Conservation (phyloP, 2,113 vertebrate species). For the Sula dactylatra region DNA sequence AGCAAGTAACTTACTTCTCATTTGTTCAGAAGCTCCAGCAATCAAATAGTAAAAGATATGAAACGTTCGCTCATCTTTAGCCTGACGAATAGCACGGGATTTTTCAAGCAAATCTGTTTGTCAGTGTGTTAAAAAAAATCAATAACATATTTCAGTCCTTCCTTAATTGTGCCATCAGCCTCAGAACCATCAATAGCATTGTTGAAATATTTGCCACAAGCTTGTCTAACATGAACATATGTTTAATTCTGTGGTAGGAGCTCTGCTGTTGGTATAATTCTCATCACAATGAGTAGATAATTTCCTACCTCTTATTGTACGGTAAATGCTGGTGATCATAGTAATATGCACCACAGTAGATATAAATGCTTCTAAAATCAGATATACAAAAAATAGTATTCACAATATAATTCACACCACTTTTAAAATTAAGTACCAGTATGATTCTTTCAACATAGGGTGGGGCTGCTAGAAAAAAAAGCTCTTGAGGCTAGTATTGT, state of each 20-base stretch:
- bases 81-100: conserved; percentile 81
- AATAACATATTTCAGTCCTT: background rate
- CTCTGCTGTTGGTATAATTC: background rate
- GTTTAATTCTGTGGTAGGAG: background rate
- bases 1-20: conserved; percentile 72
- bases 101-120: conserved; percentile 82
- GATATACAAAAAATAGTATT: background rate
- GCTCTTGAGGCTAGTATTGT: background rate
- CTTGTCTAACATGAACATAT: background rate
- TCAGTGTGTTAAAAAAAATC: conserved; percentile 42
- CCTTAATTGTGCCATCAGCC: background rate
- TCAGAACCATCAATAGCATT: background rate
- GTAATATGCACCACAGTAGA: background rate
- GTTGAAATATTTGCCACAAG: background rate
- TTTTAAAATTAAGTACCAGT: background rate
- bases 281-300: background rate
- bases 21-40: conserved; percentile 77
- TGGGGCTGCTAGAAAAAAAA: background rate
- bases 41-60: conserved; percentile 85
- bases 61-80: conserved; percentile 79
- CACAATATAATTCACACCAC: background rate
- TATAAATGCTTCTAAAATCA: background rate
- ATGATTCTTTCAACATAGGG: background rate
- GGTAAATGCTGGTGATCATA: background rate
- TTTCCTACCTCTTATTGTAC: background rate